phyloP scores from a whole-genome alignment of 2,888 invertebrate genomes.

The Ichneumoninae sp. region DNA sequence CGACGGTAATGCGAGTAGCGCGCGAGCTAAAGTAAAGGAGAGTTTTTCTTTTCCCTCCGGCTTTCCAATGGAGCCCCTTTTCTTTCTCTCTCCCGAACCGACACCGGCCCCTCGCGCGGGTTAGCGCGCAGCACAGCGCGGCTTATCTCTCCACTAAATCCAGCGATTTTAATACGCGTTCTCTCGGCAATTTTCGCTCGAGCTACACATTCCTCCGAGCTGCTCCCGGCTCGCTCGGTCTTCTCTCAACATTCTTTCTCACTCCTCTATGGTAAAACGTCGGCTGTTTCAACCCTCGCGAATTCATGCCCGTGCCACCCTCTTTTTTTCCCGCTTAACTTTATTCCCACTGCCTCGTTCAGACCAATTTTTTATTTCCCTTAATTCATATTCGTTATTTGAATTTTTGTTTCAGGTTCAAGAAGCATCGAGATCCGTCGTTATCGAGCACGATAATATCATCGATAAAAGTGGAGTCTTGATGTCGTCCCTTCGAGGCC shows the following conservation, averaged over 20 bases:
- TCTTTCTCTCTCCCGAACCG: conserved; percentile 58
- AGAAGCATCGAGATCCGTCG: background rate
- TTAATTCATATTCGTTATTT: conserved; percentile 81
- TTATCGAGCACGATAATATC: background rate
- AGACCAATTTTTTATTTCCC: conserved; percentile 83
- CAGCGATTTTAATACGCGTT: conserved; percentile 87
- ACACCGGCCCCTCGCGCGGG: conserved; percentile 61
- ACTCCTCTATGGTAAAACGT: conserved; percentile 49
- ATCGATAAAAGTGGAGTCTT: conserved; percentile 60
- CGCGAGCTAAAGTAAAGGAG: conserved; percentile 75
- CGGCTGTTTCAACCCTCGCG: conserved; percentile 60
- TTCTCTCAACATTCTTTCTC: conserved; percentile 58
- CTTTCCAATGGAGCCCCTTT: conserved; percentile 68
- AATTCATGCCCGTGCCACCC: conserved; percentile 61
- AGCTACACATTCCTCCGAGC: conserved; percentile 79
- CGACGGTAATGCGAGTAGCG: conserved; percentile 78
- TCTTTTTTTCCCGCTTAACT: conserved; percentile 75
- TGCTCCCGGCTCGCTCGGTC: conserved; percentile 63
- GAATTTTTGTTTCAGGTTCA: conserved; percentile 32
- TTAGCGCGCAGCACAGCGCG: conserved; percentile 73
- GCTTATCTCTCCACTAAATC: conserved; percentile 87
- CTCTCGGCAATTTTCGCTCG: conserved; percentile 84
- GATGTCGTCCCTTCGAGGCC: conserved; percentile 67
- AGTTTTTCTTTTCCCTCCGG: conserved; percentile 80
- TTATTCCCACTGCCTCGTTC: conserved; percentile 83